Base-by-base conservation (phyloP, 2,797 vertebrate genomes). In the Silurus aristotelis region DNA sequence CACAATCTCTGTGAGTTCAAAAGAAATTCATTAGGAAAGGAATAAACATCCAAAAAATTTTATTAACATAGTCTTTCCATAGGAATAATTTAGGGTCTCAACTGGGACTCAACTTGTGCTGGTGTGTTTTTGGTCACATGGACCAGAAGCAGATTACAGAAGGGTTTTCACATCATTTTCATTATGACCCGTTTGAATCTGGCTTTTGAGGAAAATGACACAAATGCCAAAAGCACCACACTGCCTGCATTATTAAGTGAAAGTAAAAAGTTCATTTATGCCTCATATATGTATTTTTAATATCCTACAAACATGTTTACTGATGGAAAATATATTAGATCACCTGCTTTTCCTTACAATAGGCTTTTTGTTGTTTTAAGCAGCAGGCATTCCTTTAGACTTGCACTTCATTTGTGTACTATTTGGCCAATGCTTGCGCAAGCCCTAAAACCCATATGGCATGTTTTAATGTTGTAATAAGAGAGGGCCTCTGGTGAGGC, bases 391-490 rank as follows among this genome's bases (percentile, higher is more conserved):
- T 66, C n/a, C 78, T 3, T 4, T 27, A 19, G 58, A 19, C 58
- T 31, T 58, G 73, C 73, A 77, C 25, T 55, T 8, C n/a, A 17
- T 52, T 48, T 64, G 75, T 79, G 43, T 52, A 25, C 31, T 61
- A 9, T 80, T 48, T 66, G 19, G 14, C 25, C 8, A 55, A 76
- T 52, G 31, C 10, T 58, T 63, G 48, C 60, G 19, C 52, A 64
- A 82, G 75, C 81, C 67, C 55, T 78, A 56, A 67, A 56, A 55
- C 25, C 63, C 66, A 87, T 27, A 75, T 79, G 58, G 81, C 77
- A 75, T 60, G 71, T 82, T 85, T 73, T 76, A 85, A 82, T 86
- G 84, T 75, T 46, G 78, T 89, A 84, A 84, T 38, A 77, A 84
- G 77, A 83, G 79, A 85, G 82, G 73, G 83, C 73, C 82, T 85